Percentiles rank a stretch among this genome's conserved stretches.
These are phyloP conservation scores for Mirounga angustirostris DNA, from an alignment of 2,113 vertebrate species.

Conservation along the genomic window DNA sequence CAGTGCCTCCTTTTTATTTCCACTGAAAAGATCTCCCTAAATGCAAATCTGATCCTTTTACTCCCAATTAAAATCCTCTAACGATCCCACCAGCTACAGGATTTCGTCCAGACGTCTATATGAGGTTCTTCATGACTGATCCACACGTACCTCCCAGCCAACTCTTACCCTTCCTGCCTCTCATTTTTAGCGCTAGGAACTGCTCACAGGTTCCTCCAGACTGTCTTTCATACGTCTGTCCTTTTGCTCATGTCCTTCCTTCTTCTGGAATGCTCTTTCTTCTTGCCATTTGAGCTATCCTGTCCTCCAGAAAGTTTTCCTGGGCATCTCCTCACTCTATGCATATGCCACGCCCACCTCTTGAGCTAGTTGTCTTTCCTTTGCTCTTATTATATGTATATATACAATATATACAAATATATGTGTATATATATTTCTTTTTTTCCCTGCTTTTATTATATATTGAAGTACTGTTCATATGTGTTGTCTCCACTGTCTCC, in stretches of 20 bases:
- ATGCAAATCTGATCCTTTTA: not conserved
- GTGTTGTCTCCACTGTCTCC: not conserved
- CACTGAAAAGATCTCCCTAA: not conserved
- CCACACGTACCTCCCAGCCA: fast-evolving
- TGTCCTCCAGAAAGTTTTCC: not conserved
- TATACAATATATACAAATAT: too few relatives aligned
- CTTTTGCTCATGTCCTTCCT: not conserved
- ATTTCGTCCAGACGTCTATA: not conserved
- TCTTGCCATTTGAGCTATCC: not conserved
- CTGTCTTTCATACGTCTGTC: not conserved
- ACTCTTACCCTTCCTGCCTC: not conserved
- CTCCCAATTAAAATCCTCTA: not conserved
- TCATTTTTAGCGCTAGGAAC: not conserved
- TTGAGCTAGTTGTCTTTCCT: not conserved
- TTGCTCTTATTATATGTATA: not conserved
- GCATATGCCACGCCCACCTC: fast-evolving
- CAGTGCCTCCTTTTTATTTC: not conserved
- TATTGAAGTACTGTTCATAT: not conserved
- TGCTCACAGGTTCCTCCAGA: not conserved
- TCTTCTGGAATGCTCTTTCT: not conserved
- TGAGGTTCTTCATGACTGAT: not conserved
- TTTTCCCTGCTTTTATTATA: not conserved
- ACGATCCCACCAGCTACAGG: not conserved
- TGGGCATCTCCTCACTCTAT: not conserved
- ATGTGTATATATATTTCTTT: too few relatives aligned